Evolutionary conservation across 2,113 vertebrate species (phyloP).

Genomic region (Tragelaphus buxtoni): DNA sequence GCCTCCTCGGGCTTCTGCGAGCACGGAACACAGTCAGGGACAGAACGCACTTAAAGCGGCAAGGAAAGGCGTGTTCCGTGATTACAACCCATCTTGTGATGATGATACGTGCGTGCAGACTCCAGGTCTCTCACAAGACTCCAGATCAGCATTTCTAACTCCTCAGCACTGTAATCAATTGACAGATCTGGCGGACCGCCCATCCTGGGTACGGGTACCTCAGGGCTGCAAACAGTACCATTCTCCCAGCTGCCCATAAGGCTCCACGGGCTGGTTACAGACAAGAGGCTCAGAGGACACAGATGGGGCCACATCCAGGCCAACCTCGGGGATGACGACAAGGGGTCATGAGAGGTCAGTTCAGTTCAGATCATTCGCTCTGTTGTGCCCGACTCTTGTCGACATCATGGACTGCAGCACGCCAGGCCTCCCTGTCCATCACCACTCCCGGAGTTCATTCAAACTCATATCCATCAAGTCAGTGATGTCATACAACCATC

Average conservation of each 20-base stretch:
- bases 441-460: background rate
- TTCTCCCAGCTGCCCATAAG: background rate
- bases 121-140: background rate
- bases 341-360: background rate
- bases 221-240: accelerated
- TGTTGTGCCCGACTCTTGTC: accelerated
- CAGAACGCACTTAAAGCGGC: accelerated
- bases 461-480: background rate
- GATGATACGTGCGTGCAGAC: accelerated
- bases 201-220: background rate
- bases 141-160: background rate
- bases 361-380: background rate
- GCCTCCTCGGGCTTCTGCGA: accelerated
- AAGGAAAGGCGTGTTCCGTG: accelerated
- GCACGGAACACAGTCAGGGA: background rate
- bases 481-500: background rate
- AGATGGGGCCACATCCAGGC: background rate
- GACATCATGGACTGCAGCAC: accelerated
- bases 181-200: background rate
- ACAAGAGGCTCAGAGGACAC: accelerated
- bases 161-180: accelerated
- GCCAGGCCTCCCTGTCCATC: background rate
- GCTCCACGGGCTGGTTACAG: background rate
- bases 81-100: accelerated
- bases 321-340: accelerated